phyloP scores from a whole-genome alignment of 2,797 vertebrate species.

The Tauraco hartlaubi region DNA sequence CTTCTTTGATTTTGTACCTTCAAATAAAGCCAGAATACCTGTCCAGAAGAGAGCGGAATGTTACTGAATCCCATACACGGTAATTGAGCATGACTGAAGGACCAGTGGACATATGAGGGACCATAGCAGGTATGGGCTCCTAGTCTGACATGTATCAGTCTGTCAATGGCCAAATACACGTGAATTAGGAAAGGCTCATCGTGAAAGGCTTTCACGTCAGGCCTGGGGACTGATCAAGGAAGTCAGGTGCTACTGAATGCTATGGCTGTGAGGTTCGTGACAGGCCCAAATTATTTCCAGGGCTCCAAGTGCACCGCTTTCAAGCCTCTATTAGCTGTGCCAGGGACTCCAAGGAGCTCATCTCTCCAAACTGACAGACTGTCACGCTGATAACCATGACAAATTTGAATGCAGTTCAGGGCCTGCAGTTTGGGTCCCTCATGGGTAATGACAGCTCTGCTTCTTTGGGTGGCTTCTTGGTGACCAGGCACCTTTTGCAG shows the following conservation, averaged over 20 bases:
- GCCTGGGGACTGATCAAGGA: neutral
- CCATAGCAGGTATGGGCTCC: neutral
- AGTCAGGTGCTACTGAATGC: neutral
- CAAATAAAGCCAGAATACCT: neutral
- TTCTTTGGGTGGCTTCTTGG: neutral
- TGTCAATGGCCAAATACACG: neutral
- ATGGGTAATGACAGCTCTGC: neutral
- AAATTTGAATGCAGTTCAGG: neutral
- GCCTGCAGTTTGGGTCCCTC: neutral
- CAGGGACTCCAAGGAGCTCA: neutral
- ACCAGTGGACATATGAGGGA: neutral
- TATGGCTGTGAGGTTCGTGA: neutral
- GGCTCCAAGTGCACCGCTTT: neutral
- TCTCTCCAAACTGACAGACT: neutral
- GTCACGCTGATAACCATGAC: neutral
- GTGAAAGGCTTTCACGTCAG: neutral
- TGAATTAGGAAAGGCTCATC: neutral
- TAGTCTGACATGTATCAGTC: neutral
- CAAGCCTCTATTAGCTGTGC: neutral
- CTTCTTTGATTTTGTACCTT: neutral
- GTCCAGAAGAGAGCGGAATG: neutral
- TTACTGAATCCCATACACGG: neutral
- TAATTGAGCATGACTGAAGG: neutral
- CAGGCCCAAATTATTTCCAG: neutral
- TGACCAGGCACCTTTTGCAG: neutral